These are phyloP conservation scores for Parelbella ahira DNA, from an alignment of 2,888 invertebrate species.

Conservation along the genomic window DNA sequence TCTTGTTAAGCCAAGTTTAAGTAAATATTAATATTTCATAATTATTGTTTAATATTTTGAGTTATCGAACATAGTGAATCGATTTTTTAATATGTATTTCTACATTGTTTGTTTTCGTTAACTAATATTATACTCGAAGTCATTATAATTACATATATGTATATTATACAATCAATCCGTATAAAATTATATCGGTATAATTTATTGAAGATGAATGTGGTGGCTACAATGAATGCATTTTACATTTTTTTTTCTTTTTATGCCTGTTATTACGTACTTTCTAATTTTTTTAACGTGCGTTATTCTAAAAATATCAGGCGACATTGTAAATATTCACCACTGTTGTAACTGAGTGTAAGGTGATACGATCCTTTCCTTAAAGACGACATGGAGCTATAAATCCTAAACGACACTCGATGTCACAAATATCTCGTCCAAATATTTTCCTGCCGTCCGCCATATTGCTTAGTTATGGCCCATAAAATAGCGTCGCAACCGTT, in stretches of 20 bases:
- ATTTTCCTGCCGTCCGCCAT: constrained; percentile 49
- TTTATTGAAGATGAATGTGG: too few relatives aligned
- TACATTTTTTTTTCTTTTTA: too few relatives aligned
- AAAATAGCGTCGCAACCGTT: constrained; percentile 43
- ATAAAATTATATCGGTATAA: too few relatives aligned
- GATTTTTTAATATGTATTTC: constrained; percentile 7
- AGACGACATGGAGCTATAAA: constrained; percentile 35
- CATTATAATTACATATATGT: too few relatives aligned
- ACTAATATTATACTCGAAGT: background rate
- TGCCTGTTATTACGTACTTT: too few relatives aligned
- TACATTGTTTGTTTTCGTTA: constrained; percentile 1
- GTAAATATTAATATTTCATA: constrained; percentile 5
- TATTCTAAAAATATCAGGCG: too few relatives aligned
- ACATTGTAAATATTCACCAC: constrained; percentile 2
- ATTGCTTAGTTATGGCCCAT: constrained; percentile 55
- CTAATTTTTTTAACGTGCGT: too few relatives aligned
- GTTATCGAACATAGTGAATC: constrained; percentile 1
- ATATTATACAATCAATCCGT: too few relatives aligned
- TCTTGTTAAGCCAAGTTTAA: constrained; percentile 7
- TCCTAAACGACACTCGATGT: constrained; percentile 34
- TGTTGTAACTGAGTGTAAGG: constrained; percentile 6
- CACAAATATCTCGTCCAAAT: constrained; percentile 42
- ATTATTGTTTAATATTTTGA: constrained; percentile 7
- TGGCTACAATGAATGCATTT: too few relatives aligned
- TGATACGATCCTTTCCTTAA: constrained; percentile 18